Base-by-base conservation (phyloP, 2,888 invertebrate genomes). In the Caenorhabditis wallacei region DNA sequence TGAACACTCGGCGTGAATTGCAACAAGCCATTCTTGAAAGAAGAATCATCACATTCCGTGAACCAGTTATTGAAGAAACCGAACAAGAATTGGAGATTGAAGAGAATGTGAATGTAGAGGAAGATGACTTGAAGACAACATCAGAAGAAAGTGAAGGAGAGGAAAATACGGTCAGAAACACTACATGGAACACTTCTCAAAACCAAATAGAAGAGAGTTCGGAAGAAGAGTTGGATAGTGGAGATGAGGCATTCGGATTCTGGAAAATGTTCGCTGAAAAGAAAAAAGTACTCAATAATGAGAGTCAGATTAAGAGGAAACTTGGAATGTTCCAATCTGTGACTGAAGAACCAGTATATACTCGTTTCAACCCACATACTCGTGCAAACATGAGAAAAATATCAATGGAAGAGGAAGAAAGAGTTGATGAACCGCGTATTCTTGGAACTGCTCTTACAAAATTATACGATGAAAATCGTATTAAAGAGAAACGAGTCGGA, bases 21-120 rank as follows among this genome's bases (percentile, higher is more conserved):
- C 76, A 76, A 59, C 20, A 24, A n/a, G 70, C 71, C 3, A 57
- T 79, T 11, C 1, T 79, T 13, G 35, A 70, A 16, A 63, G 43
- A 10, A 24, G 78, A 64, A 22, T 63, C 35, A 43, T 76, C 22
- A 51, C 59, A n/a, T 59, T 76, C 40, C 76, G 76, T 18, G 43
- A 70, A 35, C 70, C 70, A 37, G 35, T 64, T 2, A 48, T 48
- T 20, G 70, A 70, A 24, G 70, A 70, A 64, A 63, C 56, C 0
- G 70, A 78, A 22, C 48, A 56, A 30, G 63, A 70, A 24, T 4
- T 64, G 18, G 4, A 0, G 2, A 46, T 20, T 11, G 76, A 69
- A 20, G 64, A 64, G 10, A 20, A 74, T 11, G 1, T 69, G 3
- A 51, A 51, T 8, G 35, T 69, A 43, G 76, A 76, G 26, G 68